A percentile compares a stretch with the other conserved stretches of the same genome.
These are phyloP conservation scores for Lycaena phlaeas DNA, from an alignment of 2,888 invertebrate species.

Conservation along the genomic window DNA sequence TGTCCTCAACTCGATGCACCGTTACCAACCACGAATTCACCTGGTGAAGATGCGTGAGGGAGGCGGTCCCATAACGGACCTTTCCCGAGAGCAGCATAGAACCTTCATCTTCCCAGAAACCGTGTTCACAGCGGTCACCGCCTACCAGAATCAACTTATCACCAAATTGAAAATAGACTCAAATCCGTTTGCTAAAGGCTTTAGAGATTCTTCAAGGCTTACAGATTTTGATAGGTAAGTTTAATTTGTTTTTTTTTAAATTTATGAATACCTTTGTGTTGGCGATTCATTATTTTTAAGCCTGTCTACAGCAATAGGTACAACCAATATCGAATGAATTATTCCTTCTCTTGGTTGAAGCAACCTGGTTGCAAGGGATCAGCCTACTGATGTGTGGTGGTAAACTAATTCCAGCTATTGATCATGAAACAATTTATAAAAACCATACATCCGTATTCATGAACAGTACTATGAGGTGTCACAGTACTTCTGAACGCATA, in stretches of 20 bases:
- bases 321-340: no score
- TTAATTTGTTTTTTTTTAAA: not conserved
- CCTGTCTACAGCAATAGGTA: no score
- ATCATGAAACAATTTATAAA: no score
- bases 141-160: constrained; percentile 99
- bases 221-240: constrained; percentile 91
- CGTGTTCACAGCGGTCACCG: constrained; percentile 98
- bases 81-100: constrained; percentile 92
- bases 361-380: no score
- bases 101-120: constrained; percentile 98
- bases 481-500: no score
- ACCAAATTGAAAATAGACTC: constrained; percentile 98
- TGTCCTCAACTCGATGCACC: constrained; percentile 99
- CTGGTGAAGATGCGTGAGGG: constrained; percentile 81
- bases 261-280: no score
- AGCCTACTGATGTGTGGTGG: no score
- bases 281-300: no score
- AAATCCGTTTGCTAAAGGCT: constrained; percentile 98
- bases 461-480: no score
- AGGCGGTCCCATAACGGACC: constrained; percentile 84
- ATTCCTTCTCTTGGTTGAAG: no score
- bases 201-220: constrained; percentile 94
- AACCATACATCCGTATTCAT: no score
- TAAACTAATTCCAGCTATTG: no score
- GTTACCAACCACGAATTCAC: constrained; percentile 98